A percentile compares a stretch with the other conserved stretches of the same genome.
Conservation (phyloP, 2,113 vertebrate genomes). For the Gnathonemus longibarbis region DNA sequence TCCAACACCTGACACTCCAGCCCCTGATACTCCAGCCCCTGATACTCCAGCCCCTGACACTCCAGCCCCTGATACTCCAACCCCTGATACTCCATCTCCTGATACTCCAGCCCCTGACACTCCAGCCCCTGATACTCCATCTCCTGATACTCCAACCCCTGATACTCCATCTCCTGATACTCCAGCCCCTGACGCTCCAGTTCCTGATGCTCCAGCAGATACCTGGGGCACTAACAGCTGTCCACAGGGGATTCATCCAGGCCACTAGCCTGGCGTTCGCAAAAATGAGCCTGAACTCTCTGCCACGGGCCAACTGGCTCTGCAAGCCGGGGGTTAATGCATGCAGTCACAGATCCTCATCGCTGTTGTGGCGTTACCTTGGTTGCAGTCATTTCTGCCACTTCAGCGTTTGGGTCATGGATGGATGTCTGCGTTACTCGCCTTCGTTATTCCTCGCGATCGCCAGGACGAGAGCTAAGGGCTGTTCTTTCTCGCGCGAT, state of each 20-base stretch:
- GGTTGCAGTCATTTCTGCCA: background rate
- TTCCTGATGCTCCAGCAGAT: background rate
- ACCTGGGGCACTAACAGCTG: background rate
- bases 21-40: background rate
- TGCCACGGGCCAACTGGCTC: background rate
- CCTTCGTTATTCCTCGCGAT: background rate
- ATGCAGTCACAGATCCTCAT: background rate
- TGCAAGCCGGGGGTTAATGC: background rate
- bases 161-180: too few relatives aligned
- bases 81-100: background rate
- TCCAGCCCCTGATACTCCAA: background rate
- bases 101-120: too few relatives aligned
- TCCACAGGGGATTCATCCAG: background rate
- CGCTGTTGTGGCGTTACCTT: background rate
- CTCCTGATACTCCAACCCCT: too few relatives aligned
- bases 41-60: background rate
- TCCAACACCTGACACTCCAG: background rate
- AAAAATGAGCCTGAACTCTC: background rate
- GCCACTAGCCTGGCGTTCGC: background rate
- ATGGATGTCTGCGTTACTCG: background rate
- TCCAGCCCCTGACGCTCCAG: background rate
- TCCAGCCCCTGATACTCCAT: too few relatives aligned
- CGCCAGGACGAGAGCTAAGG: background rate
- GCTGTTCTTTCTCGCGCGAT: background rate
- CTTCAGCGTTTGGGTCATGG: background rate